These are phyloP conservation scores for Empidonax alnorum DNA, from an alignment of 2,113 vertebrate genomes.

Conservation along the genomic window DNA sequence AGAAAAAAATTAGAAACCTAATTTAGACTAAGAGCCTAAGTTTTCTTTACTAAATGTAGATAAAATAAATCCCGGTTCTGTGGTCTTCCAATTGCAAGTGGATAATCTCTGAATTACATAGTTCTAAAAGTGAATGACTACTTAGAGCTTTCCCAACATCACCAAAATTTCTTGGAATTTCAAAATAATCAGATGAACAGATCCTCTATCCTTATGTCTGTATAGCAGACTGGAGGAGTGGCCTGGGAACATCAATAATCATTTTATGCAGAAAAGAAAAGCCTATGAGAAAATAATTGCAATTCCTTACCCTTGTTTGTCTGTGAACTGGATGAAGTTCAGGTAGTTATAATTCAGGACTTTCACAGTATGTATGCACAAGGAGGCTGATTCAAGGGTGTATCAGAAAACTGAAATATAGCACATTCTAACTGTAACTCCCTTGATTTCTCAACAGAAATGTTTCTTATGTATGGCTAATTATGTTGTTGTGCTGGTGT, in stretches of 20 bases:
- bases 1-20: background rate
- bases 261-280: background rate
- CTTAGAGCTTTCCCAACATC: background rate
- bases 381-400: background rate
- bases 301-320: background rate
- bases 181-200: background rate
- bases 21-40: background rate
- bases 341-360: background rate
- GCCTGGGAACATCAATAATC: background rate
- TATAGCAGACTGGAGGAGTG: background rate
- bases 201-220: background rate
- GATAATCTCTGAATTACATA: background rate
- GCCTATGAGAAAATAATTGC: background rate
- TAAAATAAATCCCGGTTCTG: background rate
- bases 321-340: background rate
- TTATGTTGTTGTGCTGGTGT: background rate
- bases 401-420: background rate
- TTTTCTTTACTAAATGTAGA: background rate
- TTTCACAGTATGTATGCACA: background rate
- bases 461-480: background rate
- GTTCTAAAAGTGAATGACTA: background rate
- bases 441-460: background rate
- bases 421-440: background rate
- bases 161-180: background rate
- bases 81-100: background rate